These are phyloP conservation scores for Drosophila ironensis DNA, from an alignment of 1,140 invertebrate species.

Conservation along the genomic window DNA sequence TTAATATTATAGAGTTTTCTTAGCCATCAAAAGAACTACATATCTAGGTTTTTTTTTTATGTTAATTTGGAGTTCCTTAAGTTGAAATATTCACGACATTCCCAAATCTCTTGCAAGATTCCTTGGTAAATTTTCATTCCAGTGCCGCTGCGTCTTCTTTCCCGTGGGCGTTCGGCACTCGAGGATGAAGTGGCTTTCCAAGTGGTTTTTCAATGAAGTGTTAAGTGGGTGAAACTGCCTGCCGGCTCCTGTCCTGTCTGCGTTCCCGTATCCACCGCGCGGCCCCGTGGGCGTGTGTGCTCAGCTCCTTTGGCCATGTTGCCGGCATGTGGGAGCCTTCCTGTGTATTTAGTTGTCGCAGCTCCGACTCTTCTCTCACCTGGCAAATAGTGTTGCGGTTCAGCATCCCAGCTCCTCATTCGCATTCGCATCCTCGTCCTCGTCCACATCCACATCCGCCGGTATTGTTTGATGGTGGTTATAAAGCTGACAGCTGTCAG, in stretches of 20 bases:
- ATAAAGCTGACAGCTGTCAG: slow-evolving; percentile 81
- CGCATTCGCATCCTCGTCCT: too few relatives aligned
- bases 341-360: slow-evolving; percentile 64
- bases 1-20: too few relatives aligned
- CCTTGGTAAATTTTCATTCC: too few relatives aligned
- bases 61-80: too few relatives aligned
- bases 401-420: slow-evolving; percentile 21
- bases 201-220: slow-evolving; percentile 81
- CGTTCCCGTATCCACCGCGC: not conserved
- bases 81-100: too few relatives aligned
- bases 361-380: slow-evolving; percentile 20
- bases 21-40: too few relatives aligned
- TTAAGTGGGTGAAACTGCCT: slow-evolving; percentile 72
- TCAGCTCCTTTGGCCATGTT: slow-evolving; percentile 42
- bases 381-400: slow-evolving; percentile 65
- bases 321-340: slow-evolving; percentile 3
- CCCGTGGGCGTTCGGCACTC: slow-evolving; percentile 37
- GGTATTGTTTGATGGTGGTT: slow-evolving; percentile 77
- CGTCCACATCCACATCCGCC: not conserved
- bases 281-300: slow-evolving; percentile 9
- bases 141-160: not conserved
- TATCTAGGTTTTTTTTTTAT: too few relatives aligned
- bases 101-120: too few relatives aligned
- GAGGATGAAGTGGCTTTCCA: slow-evolving; percentile 64
- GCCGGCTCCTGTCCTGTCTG: slow-evolving; percentile 26